Conservation (phyloP, 2,113 vertebrate species). For the Oncorhynchus tshawytscha region DNA sequence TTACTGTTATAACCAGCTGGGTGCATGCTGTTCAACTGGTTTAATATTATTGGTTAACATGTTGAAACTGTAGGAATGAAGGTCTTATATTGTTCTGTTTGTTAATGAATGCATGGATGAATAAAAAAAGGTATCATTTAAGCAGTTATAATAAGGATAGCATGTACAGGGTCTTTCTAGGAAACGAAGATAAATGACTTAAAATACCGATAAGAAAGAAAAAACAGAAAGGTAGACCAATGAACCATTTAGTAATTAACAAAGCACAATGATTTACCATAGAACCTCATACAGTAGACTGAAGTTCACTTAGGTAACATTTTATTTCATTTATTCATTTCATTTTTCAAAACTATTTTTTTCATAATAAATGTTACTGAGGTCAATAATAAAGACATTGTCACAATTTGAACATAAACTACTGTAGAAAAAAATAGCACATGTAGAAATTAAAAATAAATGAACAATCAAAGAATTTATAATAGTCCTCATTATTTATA, state of each 20-base stretch:
- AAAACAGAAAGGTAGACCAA: neutral
- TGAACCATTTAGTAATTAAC: neutral
- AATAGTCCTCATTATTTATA: slow-evolving; percentile 70
- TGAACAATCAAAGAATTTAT: slow-evolving; percentile 51
- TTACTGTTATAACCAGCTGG: no score
- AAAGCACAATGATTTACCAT: neutral
- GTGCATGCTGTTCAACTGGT: no score
- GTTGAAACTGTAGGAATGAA: no score
- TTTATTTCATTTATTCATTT: slow-evolving; percentile 66
- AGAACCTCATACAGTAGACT: slow-evolving; percentile 22
- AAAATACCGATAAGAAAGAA: no score
- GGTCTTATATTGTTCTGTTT: no score
- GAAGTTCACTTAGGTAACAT: slow-evolving; percentile 63
- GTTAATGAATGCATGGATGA: no score
- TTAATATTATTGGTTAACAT: no score
- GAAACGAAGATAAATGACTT: no score
- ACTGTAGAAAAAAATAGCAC: slow-evolving; percentile 51
- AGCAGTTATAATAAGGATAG: no score
- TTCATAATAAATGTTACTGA: slow-evolving; percentile 54
- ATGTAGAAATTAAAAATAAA: slow-evolving; percentile 56
- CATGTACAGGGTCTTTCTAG: no score
- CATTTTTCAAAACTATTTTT: slow-evolving; percentile 69
- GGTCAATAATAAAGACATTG: slow-evolving; percentile 61
- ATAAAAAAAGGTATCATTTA: no score
- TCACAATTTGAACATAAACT: slow-evolving; percentile 60